Evolutionary conservation across 2,113 vertebrate species (phyloP).

Genomic region (Chiloscyllium plagiosum): DNA sequence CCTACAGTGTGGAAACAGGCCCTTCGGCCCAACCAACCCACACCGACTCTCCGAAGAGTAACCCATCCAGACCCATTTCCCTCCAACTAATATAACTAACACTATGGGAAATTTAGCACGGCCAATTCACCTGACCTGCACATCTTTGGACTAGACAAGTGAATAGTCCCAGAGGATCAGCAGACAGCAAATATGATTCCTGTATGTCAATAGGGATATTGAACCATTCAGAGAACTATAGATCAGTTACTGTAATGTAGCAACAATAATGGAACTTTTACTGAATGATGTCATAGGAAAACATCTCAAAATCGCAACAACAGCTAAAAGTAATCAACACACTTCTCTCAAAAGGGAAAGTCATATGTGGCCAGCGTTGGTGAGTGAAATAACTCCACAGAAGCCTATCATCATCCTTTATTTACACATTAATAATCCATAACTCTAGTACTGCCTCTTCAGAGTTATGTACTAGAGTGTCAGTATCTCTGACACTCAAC

Average conservation of each 20-base stretch:
- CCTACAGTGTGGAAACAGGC: too few species aligned
- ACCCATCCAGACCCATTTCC: too few species aligned
- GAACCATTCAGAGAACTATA: not conserved
- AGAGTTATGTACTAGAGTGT: too few species aligned
- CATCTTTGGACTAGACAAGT: not conserved
- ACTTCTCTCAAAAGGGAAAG: not conserved
- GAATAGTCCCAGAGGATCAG: not conserved
- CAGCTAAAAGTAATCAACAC: not conserved
- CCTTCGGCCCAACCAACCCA: too few species aligned
- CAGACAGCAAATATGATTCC: not conserved
- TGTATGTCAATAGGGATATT: not conserved
- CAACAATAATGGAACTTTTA: not conserved
- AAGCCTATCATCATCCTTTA: too few species aligned
- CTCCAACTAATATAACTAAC: too few species aligned
- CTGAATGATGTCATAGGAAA: not conserved
- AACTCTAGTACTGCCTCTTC: too few species aligned
- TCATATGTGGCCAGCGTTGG: not conserved
- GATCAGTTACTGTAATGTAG: not conserved
- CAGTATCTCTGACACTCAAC: too few species aligned
- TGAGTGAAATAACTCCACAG: not conserved
- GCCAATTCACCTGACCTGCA: too few species aligned
- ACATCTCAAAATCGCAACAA: not conserved
- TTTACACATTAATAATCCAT: too few species aligned
- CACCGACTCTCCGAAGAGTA: too few species aligned
- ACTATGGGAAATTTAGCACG: too few species aligned